Evolutionary conservation across 2,113 vertebrate genomes (phyloP), one percentile per base, ranked within the genome.

Genomic region (Silurus meridionalis): DNA sequence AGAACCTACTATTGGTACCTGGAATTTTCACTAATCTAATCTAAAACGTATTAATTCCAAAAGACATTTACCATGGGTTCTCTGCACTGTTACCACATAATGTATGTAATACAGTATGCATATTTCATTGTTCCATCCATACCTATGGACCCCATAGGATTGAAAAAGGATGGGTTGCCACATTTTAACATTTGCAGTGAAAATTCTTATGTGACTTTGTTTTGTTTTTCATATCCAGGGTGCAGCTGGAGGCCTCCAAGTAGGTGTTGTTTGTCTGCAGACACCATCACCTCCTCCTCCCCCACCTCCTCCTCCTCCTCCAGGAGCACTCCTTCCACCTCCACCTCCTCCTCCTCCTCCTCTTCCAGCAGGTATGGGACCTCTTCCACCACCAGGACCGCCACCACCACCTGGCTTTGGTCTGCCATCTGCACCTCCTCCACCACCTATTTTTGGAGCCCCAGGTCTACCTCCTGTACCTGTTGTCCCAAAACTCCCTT

Each of bases 401-500:
- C 95, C 95, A 0, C 94, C 95, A 0, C 94, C 94, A 0, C 92
- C 92, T 0, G 92, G 93, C 0, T 91, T 52, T 14, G 94, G 94
- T 17, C 91, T 93, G 23, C 95, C 93, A 14, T 94, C 93, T 3
- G 95, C 95, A 0, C 96, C 95, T 4, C 95, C 94, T 0, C 92
- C 95, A 0, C 96, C 95, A 1, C 95, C 94, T 0, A 91, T 94
- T 0, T 90, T 91, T 28, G 94, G 95, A 5, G 92, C 91, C 7
- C 80, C 60, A 3, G 90, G 91, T 4, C 6, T 83, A 48, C 94
- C 95, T 0, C 95, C 95, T 1, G 95, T 93, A 0, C 91, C 94
- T 0, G 92, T 93, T 53, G 92, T 94, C 17, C 28, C 94, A 67
- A 95, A 94, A 50, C 90, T 98, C 87, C 98, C 98, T 67, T 97